Conservation (phyloP, 2,888 invertebrate species). For the Germaria angustata region DNA sequence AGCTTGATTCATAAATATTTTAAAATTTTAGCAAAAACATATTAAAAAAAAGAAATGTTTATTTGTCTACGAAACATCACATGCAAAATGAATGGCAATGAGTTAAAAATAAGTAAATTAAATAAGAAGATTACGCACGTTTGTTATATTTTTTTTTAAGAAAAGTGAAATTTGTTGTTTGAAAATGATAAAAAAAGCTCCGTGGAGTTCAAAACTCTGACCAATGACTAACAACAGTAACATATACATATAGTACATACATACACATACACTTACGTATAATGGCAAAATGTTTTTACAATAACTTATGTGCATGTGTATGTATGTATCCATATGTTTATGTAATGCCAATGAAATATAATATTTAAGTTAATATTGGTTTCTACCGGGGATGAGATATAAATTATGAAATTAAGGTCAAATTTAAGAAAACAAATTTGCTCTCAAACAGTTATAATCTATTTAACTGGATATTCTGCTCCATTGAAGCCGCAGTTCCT, state of each 20-base stretch:
- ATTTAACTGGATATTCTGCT: too few species aligned
- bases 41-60: background rate
- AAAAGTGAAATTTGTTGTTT: conserved; percentile 57
- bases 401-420: background rate
- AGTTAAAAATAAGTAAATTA: conserved; percentile 1
- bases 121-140: conserved; percentile 54
- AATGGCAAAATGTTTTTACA: background rate
- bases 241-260: background rate
- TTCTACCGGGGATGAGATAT: background rate
- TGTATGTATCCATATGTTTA: background rate
- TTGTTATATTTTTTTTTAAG: conserved; percentile 13
- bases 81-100: conserved; percentile 20
- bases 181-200: conserved; percentile 34
- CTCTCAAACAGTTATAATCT: too few species aligned
- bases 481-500: too few species aligned
- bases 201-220: conserved; percentile 36
- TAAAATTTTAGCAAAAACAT: too few species aligned
- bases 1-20: too few species aligned
- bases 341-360: background rate
- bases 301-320: background rate
- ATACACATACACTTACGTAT: background rate
- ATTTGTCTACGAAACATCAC: background rate
- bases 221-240: conserved; percentile 27
- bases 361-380: background rate
- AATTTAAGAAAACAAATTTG: background rate